Evolutionary conservation across 2,113 vertebrate genomes (phyloP), one percentile per base, ranked within the genome.

Genomic region (Stigmatopora nigra): DNA sequence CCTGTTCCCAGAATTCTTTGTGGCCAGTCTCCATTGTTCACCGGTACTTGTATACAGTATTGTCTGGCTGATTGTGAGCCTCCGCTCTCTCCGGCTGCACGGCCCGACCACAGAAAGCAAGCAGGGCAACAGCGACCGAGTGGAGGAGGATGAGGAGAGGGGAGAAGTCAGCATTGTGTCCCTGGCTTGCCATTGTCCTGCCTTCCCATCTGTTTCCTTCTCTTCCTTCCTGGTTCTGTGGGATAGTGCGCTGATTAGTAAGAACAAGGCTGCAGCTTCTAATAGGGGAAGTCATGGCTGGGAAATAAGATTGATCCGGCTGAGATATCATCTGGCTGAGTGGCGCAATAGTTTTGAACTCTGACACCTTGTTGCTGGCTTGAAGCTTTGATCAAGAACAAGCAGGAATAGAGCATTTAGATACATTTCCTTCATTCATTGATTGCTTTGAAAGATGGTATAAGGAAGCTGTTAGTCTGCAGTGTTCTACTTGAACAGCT

Each of bases 1-100:
- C 82, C 55, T 82, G 92, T 92, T 94, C 90, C 89, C 92, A 91
- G 91, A 91, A 91, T 93, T 91, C 89, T 90, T 89, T 88, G 87
- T 88, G 88, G 83, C 65, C 49, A 74, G 77, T 77, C 78, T 80
- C 86, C 90, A 91, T 67, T 92, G 84, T 92, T 92, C 81, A 16
- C 84, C 89, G 74, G 82, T 82, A 84, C 81, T 88, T 89, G 84
- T 90, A 89, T 90, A 87, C 86, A 86, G 88, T 88, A 92, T 90
- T 86, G 90, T 89, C 81, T 82, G 84, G 80, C 76, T 84, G 82
- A 91, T 92, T 88, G 89, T 91, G 74, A 78, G 57, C 68, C 74
- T 76, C 72, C 61, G 55, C 82, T 81, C 87, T 89, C 82, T 86
- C 84, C 78, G 72, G 79, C 82, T 67, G 65, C 6, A 64, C 52